Evolutionary conservation across 1,140 invertebrate genomes (phyloP).

Genomic region (Pteromalus puparum): DNA sequence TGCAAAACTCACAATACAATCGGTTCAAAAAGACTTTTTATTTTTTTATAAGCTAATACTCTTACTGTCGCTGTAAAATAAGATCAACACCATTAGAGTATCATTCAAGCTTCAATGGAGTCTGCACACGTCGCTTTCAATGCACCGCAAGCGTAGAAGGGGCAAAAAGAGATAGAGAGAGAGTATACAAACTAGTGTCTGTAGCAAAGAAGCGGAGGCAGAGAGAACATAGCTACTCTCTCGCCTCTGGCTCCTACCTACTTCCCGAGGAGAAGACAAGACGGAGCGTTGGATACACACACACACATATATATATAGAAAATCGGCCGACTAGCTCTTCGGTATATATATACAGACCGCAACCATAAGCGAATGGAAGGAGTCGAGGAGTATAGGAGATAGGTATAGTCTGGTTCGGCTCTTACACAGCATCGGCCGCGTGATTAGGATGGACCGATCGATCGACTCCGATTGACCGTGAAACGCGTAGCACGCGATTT

Average conservation of each 20-base stretch:
- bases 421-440: not conserved
- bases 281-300: constrained; percentile 4
- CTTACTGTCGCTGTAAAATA: not conserved
- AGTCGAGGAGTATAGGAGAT: not conserved
- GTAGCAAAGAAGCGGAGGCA: not conserved
- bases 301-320: not conserved
- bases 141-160: constrained; percentile 28
- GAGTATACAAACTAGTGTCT: not conserved
- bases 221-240: not conserved
- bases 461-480: not conserved
- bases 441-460: constrained; percentile 17
- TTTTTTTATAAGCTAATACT: not conserved
- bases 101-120: constrained; percentile 5
- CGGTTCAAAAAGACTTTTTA: too few species aligned
- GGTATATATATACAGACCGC: too few species aligned
- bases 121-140: not conserved
- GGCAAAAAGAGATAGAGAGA: constrained; percentile 19
- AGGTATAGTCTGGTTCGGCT: not conserved
- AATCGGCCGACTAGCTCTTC: too few species aligned
- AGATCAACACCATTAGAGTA: constrained; percentile 26
- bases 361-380: not conserved
- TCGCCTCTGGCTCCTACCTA: not conserved
- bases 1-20: too few species aligned
- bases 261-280: constrained; percentile 6
- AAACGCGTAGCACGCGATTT: not conserved